Percentiles rank a stretch among this genome's conserved stretches.
Evolutionary conservation across 2,888 invertebrate species (phyloP).

Genomic region (Epirrhoe tristata): DNA sequence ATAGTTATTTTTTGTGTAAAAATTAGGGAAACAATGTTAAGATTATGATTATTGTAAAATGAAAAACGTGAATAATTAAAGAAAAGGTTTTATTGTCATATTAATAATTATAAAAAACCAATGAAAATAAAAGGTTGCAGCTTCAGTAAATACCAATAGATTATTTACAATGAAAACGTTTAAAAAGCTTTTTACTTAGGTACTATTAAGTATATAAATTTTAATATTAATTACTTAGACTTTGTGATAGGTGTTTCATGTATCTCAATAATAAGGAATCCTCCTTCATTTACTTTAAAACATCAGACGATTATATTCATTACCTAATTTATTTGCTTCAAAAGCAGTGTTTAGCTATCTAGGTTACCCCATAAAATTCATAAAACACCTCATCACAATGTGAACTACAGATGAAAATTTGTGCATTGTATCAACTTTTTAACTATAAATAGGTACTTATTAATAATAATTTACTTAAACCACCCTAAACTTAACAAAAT

Average conservation of each 20-base stretch:
- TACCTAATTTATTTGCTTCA: conserved; percentile 4
- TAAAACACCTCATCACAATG: conserved; percentile 20
- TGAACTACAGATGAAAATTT: conserved; percentile 43
- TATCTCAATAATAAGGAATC: background rate
- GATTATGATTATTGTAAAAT: background rate
- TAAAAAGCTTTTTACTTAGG: conserved; percentile 11
- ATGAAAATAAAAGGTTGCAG: conserved; percentile 60
- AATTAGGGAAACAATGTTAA: too few species aligned
- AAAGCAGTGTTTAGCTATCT: background rate
- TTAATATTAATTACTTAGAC: conserved; percentile 7
- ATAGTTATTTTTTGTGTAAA: too few species aligned
- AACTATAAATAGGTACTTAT: conserved; percentile 13
- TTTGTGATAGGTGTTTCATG: conserved; percentile 3
- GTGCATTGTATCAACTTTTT: conserved; percentile 40
- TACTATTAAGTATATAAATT: background rate
- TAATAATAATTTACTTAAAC: conserved; percentile 2
- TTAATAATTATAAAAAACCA: conserved; percentile 56
- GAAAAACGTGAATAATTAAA: conserved; percentile 50
- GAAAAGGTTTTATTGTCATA: conserved; percentile 77
- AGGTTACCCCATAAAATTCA: conserved; percentile 6
- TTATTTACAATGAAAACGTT: conserved; percentile 27
- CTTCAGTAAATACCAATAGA: conserved; percentile 56
- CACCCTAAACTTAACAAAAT: background rate
- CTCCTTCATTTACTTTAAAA: background rate
- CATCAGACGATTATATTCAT: background rate